These are phyloP conservation scores for Stomatorhinus ivindoensis DNA, from an alignment of 2,113 vertebrate genomes.

Conservation along the genomic window DNA sequence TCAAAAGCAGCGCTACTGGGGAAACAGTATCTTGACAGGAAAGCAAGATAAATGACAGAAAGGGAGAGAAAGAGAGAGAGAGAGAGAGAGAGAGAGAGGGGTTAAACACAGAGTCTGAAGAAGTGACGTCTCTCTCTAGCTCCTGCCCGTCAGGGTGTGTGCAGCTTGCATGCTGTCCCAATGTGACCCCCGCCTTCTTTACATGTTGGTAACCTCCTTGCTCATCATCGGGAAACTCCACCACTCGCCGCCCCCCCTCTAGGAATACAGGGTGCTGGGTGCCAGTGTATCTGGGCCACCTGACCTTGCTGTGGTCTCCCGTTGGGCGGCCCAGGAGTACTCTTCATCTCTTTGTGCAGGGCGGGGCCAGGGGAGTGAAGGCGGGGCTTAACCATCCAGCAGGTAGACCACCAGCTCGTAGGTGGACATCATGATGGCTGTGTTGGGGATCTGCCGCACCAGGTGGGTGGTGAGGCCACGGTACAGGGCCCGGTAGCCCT, in stretches of 20 bases:
- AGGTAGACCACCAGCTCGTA: slow-evolving; percentile 96
- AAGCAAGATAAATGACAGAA: background rate
- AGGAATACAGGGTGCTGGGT: slow-evolving; percentile 25
- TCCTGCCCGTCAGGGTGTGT: background rate
- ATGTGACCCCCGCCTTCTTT: background rate
- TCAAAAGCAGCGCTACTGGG: slow-evolving; percentile 16
- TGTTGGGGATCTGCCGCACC: slow-evolving; percentile 96
- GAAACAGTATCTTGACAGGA: background rate
- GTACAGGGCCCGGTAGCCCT: slow-evolving; percentile 90
- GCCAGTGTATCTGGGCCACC: slow-evolving; percentile 49
- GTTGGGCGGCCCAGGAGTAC: slow-evolving; percentile 19
- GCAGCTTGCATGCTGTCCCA: background rate
- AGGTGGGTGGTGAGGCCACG: slow-evolving; percentile 91
- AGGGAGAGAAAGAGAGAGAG: slow-evolving; percentile 9
- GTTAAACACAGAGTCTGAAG: background rate
- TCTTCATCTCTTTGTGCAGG: background rate
- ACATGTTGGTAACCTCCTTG: background rate
- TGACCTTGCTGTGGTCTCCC: slow-evolving; percentile 58
- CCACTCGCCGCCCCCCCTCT: background rate
- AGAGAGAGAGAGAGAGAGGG: too few relatives aligned
- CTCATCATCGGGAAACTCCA: background rate
- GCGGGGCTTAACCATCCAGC: slow-evolving; percentile 70
- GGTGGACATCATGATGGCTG: slow-evolving; percentile 97
- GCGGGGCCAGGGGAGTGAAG: background rate
- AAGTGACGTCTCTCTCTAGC: background rate